Percentiles rank a stretch among this genome's conserved stretches.
Conservation (phyloP, 2,113 vertebrate genomes). For the Motacilla alba region DNA sequence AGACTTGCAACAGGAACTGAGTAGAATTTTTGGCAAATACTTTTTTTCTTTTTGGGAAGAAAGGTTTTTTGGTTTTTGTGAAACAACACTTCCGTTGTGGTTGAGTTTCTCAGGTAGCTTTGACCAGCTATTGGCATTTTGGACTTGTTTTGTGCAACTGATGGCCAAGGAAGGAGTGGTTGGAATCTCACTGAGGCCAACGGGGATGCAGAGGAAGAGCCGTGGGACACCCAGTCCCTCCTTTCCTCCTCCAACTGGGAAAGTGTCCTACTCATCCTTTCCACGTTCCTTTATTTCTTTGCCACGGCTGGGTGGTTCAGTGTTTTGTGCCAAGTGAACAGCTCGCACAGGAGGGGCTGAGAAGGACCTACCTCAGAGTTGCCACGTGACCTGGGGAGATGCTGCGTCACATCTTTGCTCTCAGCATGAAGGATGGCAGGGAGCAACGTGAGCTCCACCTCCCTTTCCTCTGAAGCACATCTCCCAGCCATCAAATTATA, state of each 20-base stretch:
- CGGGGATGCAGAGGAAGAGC: not conserved
- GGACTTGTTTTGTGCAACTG: not conserved
- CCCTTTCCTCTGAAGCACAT: not conserved
- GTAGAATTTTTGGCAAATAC: not conserved
- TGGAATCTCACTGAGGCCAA: not conserved
- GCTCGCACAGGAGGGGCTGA: not conserved
- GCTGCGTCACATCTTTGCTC: not conserved
- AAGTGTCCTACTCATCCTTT: not conserved
- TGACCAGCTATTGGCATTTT: not conserved
- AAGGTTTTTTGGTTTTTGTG: not conserved
- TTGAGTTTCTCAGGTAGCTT: not conserved
- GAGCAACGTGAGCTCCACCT: not conserved
- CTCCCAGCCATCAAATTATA: not conserved
- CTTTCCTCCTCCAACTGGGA: not conserved
- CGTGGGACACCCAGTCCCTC: fast-evolving
- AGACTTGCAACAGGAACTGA: not conserved
- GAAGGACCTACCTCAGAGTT: not conserved
- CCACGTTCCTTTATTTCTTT: not conserved
- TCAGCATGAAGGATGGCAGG: not conserved
- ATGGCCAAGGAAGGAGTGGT: not conserved
- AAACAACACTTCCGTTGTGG: not conserved
- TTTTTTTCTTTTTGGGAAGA: not conserved
- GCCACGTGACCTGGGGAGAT: not conserved
- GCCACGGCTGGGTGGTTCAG: not conserved
- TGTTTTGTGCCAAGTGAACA: slow-evolving; percentile 24